Evolutionary conservation across 2,797 vertebrate species (phyloP).

Genomic region (Danionella dracula): DNA sequence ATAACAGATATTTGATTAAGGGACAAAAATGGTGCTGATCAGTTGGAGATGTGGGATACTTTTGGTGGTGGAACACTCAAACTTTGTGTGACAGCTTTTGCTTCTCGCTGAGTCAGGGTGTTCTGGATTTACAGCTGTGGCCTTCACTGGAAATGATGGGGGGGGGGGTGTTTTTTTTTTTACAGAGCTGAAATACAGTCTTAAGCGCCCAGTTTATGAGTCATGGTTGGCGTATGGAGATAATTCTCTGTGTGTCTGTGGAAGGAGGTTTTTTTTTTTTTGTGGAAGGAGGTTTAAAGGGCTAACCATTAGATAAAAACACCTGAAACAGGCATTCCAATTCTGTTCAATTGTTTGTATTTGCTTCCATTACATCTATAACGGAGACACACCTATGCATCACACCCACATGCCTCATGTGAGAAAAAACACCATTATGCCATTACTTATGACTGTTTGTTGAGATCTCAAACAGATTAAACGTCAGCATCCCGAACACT

Average conservation of each 20-base stretch:
- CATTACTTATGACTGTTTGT: too few species aligned
- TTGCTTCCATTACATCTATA: too few species aligned
- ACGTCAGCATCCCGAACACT: too few species aligned
- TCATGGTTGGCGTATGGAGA: neutral
- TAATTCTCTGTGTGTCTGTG: neutral
- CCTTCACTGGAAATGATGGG: constrained; percentile 45
- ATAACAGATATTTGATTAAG: constrained; percentile 54
- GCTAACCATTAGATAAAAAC: too few species aligned
- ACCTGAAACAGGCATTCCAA: too few species aligned
- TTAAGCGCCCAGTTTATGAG: constrained; percentile 25
- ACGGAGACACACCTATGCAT: too few species aligned
- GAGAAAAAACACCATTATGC: too few species aligned
- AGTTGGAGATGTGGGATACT: constrained; percentile 42
- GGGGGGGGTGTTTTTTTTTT: constrained; percentile 35
- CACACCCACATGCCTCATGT: too few species aligned
- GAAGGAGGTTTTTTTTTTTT: too few species aligned
- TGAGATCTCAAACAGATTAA: too few species aligned
- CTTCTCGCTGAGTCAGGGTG: constrained; percentile 64
- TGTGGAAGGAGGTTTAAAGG: too few species aligned
- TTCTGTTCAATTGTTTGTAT: too few species aligned
- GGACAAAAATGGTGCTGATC: constrained; percentile 42
- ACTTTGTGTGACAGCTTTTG: constrained; percentile 58
- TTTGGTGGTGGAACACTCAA: constrained; percentile 46
- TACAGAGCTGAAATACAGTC: constrained; percentile 38
- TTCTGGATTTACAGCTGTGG: constrained; percentile 59